phyloP scores from a whole-genome alignment of 37 sponge, comb jelly and placozoan species.

The Beroe forskalii region DNA sequence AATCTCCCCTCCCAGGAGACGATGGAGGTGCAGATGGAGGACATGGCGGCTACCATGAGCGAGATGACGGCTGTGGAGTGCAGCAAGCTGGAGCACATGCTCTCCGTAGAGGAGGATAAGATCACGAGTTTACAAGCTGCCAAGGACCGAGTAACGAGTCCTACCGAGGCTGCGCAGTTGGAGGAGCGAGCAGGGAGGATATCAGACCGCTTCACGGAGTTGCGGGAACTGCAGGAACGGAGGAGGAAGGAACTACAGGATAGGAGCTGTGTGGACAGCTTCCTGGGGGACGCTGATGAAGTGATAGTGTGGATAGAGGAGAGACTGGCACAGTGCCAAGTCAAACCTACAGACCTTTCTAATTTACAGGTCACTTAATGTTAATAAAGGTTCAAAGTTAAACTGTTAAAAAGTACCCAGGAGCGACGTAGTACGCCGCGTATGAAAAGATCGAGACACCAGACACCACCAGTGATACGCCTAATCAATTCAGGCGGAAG shows the following conservation, averaged over 20 bases:
- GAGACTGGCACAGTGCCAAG: slow-evolving; percentile 13
- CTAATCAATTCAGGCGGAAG: slow-evolving; percentile 71
- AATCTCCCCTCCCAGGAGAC: neutral
- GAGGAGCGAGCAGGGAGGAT: neutral
- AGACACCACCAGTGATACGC: no score
- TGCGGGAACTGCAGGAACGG: slow-evolving; percentile 27
- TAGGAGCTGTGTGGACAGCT: slow-evolving; percentile 43
- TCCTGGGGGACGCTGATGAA: slow-evolving; percentile 30
- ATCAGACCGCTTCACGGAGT: neutral
- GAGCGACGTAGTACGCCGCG: no score
- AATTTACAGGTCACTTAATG: slow-evolving; percentile 62
- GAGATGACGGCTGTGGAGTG: slow-evolving; percentile 41
- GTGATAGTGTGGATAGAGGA: slow-evolving; percentile 51
- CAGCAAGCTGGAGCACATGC: slow-evolving; percentile 28
- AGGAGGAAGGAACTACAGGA: slow-evolving; percentile 53
- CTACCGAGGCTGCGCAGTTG: neutral
- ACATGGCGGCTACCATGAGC: neutral
- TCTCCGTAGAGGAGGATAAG: slow-evolving; percentile 24
- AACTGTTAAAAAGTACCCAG: neutral
- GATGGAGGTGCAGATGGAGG: slow-evolving; percentile 20
- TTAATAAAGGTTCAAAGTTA: no score
- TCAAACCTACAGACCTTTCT: neutral
- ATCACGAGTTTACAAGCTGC: slow-evolving; percentile 43
- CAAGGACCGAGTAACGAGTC: neutral
- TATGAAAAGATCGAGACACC: no score